These are phyloP conservation scores for Limnothrissa miodon DNA, from an alignment of 2,113 vertebrate genomes.

Conservation along the genomic window DNA sequence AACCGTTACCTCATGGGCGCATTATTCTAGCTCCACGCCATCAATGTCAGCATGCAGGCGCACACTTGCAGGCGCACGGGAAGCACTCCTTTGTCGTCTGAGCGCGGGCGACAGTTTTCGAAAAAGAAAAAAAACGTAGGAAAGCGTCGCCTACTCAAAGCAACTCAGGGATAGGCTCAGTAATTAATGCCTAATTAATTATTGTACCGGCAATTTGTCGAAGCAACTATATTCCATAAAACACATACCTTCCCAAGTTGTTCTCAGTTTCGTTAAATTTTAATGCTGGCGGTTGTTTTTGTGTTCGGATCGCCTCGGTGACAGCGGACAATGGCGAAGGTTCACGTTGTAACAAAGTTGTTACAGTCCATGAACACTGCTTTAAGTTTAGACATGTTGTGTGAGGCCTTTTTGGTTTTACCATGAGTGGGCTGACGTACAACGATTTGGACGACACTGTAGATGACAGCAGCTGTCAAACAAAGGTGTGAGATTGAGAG, in stretches of 20 bases:
- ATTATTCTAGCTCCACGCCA: slow-evolving; percentile 69
- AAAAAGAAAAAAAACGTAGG: slow-evolving; percentile 35
- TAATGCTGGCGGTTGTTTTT: slow-evolving; percentile 18
- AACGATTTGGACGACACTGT: slow-evolving; percentile 52
- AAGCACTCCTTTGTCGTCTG: slow-evolving; percentile 77
- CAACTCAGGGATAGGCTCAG: slow-evolving; percentile 9
- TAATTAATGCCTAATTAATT: slow-evolving; percentile 2
- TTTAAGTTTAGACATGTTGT: neutral
- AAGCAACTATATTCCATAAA: neutral
- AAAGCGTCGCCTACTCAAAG: neutral
- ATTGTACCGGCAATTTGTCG: neutral
- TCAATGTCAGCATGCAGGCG: slow-evolving; percentile 67
- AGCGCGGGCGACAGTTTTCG: slow-evolving; percentile 72
- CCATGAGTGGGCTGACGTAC: slow-evolving; percentile 4
- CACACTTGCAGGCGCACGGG: slow-evolving; percentile 57
- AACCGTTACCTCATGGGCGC: slow-evolving; percentile 52
- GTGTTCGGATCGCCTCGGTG: slow-evolving; percentile 11
- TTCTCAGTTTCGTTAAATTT: slow-evolving; percentile 17
- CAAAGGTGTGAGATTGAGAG: slow-evolving; percentile 60
- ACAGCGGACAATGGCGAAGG: slow-evolving; percentile 18
- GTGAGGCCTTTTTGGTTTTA: neutral
- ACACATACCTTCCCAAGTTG: slow-evolving; percentile 2
- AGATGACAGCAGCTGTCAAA: slow-evolving; percentile 60
- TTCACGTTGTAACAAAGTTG: slow-evolving; percentile 4
- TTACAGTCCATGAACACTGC: neutral